These are phyloP conservation scores for Agrypnia vestita DNA, from an alignment of 1,140 invertebrate genomes.

Conservation along the genomic window DNA sequence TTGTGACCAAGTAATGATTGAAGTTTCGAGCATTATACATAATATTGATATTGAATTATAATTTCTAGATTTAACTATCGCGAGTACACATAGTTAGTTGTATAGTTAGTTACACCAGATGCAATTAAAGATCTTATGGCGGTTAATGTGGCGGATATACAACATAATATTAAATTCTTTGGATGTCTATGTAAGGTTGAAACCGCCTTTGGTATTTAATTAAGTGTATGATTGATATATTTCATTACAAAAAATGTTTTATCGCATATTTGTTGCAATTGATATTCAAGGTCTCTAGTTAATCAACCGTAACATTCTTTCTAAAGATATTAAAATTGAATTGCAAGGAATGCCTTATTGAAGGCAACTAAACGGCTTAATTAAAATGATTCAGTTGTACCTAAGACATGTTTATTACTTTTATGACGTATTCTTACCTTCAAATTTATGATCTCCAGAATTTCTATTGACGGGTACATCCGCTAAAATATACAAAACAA, in stretches of 20 bases:
- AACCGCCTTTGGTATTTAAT: neutral
- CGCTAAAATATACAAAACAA: conserved; percentile 51
- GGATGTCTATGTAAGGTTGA: neutral
- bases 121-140: too few species aligned
- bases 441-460: conserved; percentile 8
- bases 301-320: conserved; percentile 11
- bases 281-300: neutral
- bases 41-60: too few species aligned
- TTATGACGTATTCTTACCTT: conserved; percentile 21
- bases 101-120: too few species aligned
- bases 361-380: too few species aligned
- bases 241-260: too few species aligned
- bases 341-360: neutral
- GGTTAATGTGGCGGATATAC: too few species aligned
- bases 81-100: too few species aligned
- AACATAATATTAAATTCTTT: neutral
- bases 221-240: neutral
- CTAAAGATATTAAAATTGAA: neutral
- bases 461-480: conserved; percentile 52
- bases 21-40: too few species aligned
- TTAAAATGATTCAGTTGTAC: too few species aligned
- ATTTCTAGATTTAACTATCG: too few species aligned
- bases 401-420: too few species aligned
- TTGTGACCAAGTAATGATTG: too few species aligned
- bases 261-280: conserved; percentile 22